Base-by-base conservation (phyloP, 2,113 vertebrate genomes). In the Dipodomys spectabilis region DNA sequence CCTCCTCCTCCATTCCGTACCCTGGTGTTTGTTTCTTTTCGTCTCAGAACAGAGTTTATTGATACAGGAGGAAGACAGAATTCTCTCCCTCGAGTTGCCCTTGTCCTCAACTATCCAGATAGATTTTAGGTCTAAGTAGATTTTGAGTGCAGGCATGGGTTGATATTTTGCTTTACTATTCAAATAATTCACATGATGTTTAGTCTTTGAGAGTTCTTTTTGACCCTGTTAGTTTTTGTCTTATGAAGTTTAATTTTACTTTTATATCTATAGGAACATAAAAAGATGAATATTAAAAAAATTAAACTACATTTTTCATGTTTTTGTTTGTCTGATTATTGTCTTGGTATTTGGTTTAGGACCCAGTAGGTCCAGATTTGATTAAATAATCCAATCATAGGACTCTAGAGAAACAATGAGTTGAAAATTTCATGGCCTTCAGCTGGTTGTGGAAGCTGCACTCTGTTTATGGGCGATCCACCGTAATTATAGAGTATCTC, bases 31-130 rank as follows among this genome's bases (percentile, higher is more conserved):
- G 20, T 20, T 79, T 74, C 53, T 57, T 4, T 69, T 2, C 60
- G 19, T 72, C 20, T 67, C 22, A 81, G 4, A 16, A 27, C 22
- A 72, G 22, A 84, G 45, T 45, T 92, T 79, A 25, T 25, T 77
- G 57, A 72, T 23, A 18, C 5, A 49, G n/a, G 32, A 71, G 35
- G 57, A 32, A 82, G 32, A 27, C 15, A 16, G 28, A 92, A 16
- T 6, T 53, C 10, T 82, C 30, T 30, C 4, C 0, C 10, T 5
- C 2, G 30, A 35, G 4, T 1, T 0, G 8, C 10, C 7, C 5
- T 10, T 0, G 2, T 60, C 30, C 18, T 60, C 19, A 32, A 0
- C 1, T 0, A 5, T 30, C 12, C 22, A 16, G 1, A 19, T 10
- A 7, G 11, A 6, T 67, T 65, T 28, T 13, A 45, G 71, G 53